Conservation (phyloP, 92 coral and sea anemone genomes). For the Blastomussa wellsi region DNA sequence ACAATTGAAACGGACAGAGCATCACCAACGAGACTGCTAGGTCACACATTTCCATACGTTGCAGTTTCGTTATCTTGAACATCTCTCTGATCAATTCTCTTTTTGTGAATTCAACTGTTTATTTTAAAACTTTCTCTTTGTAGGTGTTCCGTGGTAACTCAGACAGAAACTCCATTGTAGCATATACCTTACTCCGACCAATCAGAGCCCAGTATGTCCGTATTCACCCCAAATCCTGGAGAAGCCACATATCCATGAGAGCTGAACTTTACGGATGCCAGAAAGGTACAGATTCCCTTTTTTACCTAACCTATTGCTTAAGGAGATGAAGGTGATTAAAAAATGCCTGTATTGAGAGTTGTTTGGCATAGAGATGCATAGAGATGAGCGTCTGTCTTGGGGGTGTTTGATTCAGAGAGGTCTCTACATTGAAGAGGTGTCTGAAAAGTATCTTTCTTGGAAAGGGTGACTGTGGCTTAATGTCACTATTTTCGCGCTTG, state of each 20-base stretch:
- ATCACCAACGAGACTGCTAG: too few species aligned
- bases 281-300: conserved; percentile 46
- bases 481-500: too few species aligned
- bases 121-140: neutral
- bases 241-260: conserved; percentile 86
- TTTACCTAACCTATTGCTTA: neutral
- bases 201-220: conserved; percentile 76
- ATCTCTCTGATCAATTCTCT: too few species aligned
- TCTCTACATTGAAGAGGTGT: neutral
- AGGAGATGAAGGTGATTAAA: too few species aligned
- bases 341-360: too few species aligned
- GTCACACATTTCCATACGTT: too few species aligned
- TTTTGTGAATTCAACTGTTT: neutral
- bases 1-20: too few species aligned
- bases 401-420: neutral
- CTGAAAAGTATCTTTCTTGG: neutral
- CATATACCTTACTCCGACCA: conserved; percentile 55
- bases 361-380: too few species aligned
- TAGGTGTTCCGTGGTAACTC: conserved; percentile 89
- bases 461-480: too few species aligned
- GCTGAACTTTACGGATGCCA: conserved; percentile 87
- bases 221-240: conserved; percentile 86
- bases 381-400: neutral
- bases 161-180: conserved; percentile 74
- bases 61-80: too few species aligned